Base-by-base conservation (phyloP, 1,140 invertebrate species). In the Drosophila varians region DNA sequence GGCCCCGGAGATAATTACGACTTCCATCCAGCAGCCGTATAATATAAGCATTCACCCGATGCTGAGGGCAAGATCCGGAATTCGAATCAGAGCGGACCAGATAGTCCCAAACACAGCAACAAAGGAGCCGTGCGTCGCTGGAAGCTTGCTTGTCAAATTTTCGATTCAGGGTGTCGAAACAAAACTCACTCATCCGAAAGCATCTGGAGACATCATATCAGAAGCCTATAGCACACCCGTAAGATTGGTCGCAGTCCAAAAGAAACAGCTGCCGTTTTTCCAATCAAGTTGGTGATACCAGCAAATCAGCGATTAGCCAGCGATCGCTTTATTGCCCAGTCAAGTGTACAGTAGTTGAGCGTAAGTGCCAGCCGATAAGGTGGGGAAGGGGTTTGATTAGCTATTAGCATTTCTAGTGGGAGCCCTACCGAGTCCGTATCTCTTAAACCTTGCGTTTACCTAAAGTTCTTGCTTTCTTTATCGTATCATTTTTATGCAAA, bases 271-370 rank as follows among this genome's bases (percentile, higher is more conserved):
- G 8, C 26, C 56, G 18, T 64, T 61, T 61, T 42, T 61, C 9
- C 12, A 61, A 47, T 60, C 56, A 64, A 61, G 28, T 19, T 38
- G 28, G 2, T 31, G 6, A 2, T 14, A 14, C 21, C 19, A 9
- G 34, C n/a, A 40, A 58, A 60, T 55, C 40, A 21, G 21, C 26
- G 36, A 65, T 52, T 52, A 66, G 21, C 25, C 19, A 26, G 14
- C 36, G 47, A 45, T 66, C 38, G 40, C 16, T 66, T 66, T 66
- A 66, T 68, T 68, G 62, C 61, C 60, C 47, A 51, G 16, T 66
- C 46, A 65, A 66, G 62, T 66, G 60, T 16, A 14, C 26, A 66
- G 46, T 19, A 66, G 62, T 52, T 66, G 14, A 52, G 18, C 28
- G 64, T 68, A 31, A 68, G 64, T 68, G 51, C 61, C 34, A 25